phyloP scores from a whole-genome alignment of 2,113 vertebrate genomes.

The Menidia beryllina region DNA sequence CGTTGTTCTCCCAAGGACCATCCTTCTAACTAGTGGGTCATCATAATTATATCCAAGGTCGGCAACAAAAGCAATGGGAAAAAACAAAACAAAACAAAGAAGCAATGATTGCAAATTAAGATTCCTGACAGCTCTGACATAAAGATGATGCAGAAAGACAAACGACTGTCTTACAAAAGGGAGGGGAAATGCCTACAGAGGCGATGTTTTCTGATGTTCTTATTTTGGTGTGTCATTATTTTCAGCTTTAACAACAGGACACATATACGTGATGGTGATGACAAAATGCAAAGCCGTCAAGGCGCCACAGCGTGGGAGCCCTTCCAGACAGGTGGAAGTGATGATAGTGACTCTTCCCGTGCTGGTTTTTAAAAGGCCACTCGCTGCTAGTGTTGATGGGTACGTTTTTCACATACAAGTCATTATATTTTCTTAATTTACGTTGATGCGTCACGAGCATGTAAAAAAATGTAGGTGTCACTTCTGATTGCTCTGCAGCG shows the following conservation, averaged over 20 bases:
- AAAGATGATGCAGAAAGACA: constrained; percentile 25
- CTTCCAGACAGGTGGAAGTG: constrained; percentile 16
- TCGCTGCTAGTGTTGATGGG: constrained; percentile 21
- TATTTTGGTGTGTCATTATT: not conserved
- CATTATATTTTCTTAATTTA: constrained; percentile 12
- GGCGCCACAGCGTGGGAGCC: constrained; percentile 15
- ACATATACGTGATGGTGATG: not conserved
- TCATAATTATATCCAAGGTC: constrained; percentile 33
- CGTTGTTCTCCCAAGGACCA: constrained; percentile 5
- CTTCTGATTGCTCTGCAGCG: not conserved
- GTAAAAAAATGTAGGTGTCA: constrained; percentile 1
- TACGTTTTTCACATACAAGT: constrained; percentile 1
- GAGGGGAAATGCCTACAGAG: not conserved
- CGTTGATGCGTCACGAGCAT: constrained; percentile 6
- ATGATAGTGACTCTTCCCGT: constrained; percentile 31
- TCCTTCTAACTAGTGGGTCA: constrained; percentile 22
- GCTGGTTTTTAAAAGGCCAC: constrained; percentile 11
- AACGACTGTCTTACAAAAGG: not conserved
- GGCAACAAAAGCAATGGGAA: not conserved
- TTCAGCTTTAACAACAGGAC: not conserved
- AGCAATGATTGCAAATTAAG: constrained; percentile 17
- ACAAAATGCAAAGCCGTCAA: constrained; percentile 1
- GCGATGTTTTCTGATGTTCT: not conserved
- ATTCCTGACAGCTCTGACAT: not conserved
- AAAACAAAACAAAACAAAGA: constrained; percentile 1